Conservation (phyloP, 2,113 vertebrate genomes). For the Antechinus stuartii region DNA sequence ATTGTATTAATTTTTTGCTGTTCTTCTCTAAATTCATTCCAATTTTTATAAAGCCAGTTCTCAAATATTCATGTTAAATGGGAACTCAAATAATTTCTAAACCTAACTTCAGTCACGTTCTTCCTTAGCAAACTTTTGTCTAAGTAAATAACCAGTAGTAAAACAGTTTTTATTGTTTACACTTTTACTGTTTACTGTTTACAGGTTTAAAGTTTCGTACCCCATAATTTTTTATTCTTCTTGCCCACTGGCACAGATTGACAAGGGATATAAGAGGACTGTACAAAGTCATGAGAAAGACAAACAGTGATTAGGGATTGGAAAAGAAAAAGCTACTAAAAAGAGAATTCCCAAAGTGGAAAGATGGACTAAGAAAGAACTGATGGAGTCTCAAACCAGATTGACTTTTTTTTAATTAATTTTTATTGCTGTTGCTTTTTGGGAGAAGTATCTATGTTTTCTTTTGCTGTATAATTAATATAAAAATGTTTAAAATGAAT, state of each 20-base stretch:
- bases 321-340: neutral
- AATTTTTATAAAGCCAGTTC: neutral
- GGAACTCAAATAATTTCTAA: neutral
- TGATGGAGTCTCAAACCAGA: no score
- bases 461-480: no score
- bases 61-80: neutral
- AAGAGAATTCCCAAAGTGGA: slow-evolving; percentile 3
- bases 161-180: no score
- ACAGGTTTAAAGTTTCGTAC: neutral
- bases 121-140: neutral
- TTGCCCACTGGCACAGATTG: neutral
- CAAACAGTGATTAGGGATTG: neutral
- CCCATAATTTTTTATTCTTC: slow-evolving; percentile 6
- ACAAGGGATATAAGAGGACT: neutral
- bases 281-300: neutral
- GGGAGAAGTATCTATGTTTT: no score
- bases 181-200: no score
- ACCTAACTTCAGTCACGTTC: neutral
- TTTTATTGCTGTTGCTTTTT: no score
- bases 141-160: neutral
- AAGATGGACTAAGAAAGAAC: neutral
- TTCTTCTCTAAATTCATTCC: neutral
- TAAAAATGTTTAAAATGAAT: no score
- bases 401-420: no score
- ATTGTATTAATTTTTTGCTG: neutral